phyloP scores from a whole-genome alignment of 2,888 invertebrate species.

The Eilema caniola region DNA sequence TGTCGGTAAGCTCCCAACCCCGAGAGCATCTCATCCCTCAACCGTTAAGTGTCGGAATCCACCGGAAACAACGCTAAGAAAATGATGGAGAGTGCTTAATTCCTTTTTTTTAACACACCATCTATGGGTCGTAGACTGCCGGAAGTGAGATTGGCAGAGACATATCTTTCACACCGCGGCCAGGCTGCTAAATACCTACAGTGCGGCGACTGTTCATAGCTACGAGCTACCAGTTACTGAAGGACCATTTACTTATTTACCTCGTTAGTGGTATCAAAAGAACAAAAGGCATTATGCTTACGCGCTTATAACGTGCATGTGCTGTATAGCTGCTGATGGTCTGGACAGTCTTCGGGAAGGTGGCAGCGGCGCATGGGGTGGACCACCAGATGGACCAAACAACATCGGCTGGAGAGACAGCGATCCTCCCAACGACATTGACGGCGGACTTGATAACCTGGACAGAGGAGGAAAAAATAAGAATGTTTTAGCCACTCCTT shows the following conservation, averaged over 20 bases:
- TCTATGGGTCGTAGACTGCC: no score
- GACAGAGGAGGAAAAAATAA: not conserved
- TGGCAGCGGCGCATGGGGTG: slow-evolving; percentile 82
- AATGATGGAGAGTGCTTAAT: no score
- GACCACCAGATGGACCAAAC: slow-evolving; percentile 72
- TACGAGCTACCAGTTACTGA: not conserved
- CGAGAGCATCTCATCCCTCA: no score
- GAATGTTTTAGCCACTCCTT: not conserved
- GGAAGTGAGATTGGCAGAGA: no score
- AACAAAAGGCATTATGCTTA: slow-evolving; percentile 74
- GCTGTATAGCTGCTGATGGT: slow-evolving; percentile 87
- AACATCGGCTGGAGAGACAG: slow-evolving; percentile 85
- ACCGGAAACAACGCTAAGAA: no score
- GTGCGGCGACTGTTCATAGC: no score
- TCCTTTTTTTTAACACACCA: no score
- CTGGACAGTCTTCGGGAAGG: slow-evolving; percentile 87
- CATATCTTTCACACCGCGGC: no score
- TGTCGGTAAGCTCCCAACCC: no score
- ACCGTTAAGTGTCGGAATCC: no score
- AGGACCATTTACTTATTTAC: not conserved
- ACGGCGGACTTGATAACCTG: slow-evolving; percentile 83
- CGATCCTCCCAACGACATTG: slow-evolving; percentile 82
- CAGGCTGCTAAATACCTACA: no score
- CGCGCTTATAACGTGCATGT: slow-evolving; percentile 90
- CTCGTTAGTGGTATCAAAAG: not conserved